Evolutionary conservation across 2,888 invertebrate genomes (phyloP).

Genomic region (Melipona bicolor): DNA sequence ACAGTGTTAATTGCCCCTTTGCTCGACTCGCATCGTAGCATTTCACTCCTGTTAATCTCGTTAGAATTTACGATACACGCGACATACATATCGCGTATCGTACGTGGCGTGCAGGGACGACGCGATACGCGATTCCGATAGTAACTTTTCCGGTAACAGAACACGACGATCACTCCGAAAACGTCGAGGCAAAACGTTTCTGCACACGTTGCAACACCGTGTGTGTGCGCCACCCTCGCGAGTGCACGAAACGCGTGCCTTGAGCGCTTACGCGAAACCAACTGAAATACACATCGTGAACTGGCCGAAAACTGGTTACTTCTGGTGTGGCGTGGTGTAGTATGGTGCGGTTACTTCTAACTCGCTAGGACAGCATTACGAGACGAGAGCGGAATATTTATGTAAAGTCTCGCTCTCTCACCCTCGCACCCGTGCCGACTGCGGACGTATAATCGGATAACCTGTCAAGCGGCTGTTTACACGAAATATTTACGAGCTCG

Average conservation of each 20-base stretch:
- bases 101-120: neutral
- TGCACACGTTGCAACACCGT: neutral
- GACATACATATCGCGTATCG: neutral
- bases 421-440: slow-evolving; percentile 31
- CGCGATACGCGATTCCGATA: neutral
- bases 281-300: neutral
- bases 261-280: neutral
- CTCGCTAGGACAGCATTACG: slow-evolving; percentile 29
- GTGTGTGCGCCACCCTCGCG: too few relatives aligned
- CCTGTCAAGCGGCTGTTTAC: slow-evolving; percentile 56
- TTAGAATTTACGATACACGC: slow-evolving; percentile 2
- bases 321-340: too few relatives aligned
- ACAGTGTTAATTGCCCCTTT: slow-evolving; percentile 45
- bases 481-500: slow-evolving; percentile 60
- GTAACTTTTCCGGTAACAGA: neutral
- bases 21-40: neutral
- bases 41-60: neutral
- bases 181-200: neutral
- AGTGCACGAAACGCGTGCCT: neutral
- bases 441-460: slow-evolving; percentile 60
- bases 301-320: too few relatives aligned
- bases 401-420: slow-evolving; percentile 48
- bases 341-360: neutral
- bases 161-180: neutral
- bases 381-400: slow-evolving; percentile 51